A percentile compares a stretch with the other conserved stretches of the same genome.
Evolutionary conservation across 1,140 invertebrate genomes (phyloP).

Genomic region (Acromyrmex heyeri): DNA sequence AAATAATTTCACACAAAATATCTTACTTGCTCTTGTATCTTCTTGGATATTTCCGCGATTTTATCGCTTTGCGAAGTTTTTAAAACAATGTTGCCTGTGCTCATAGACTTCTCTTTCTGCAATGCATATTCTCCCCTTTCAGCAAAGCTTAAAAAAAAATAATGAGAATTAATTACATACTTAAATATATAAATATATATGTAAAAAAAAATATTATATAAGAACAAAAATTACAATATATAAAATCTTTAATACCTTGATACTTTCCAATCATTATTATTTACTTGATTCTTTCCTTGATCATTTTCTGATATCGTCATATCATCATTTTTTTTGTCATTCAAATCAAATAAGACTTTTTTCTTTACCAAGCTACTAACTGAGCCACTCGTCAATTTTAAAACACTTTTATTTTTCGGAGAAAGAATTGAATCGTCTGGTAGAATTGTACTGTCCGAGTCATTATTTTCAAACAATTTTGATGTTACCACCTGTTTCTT

Average conservation of each 20-base stretch:
- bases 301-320: slow-evolving; percentile 41
- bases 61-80: slow-evolving; percentile 80
- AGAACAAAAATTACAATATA: slow-evolving; percentile 73
- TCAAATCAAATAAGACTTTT: slow-evolving; percentile 88
- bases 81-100: slow-evolving; percentile 73
- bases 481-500: background rate
- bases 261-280: slow-evolving; percentile 86
- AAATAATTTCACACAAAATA: background rate
- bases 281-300: slow-evolving; percentile 79
- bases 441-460: slow-evolving; percentile 7
- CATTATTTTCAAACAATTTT: slow-evolving; percentile 8
- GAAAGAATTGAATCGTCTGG: slow-evolving; percentile 53
- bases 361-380: slow-evolving; percentile 87
- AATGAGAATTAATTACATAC: slow-evolving; percentile 39
- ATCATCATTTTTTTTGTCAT: slow-evolving; percentile 85
- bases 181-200: slow-evolving; percentile 34
- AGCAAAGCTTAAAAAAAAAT: slow-evolving; percentile 67
- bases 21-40: slow-evolving; percentile 79
- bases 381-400: slow-evolving; percentile 87
- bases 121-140: slow-evolving; percentile 65
- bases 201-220: background rate
- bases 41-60: slow-evolving; percentile 80
- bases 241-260: slow-evolving; percentile 84
- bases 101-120: slow-evolving; percentile 48
- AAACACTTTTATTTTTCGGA: slow-evolving; percentile 86